Evolutionary conservation across 2,113 vertebrate genomes (phyloP).

Genomic region (Neolamprologus devosi): DNA sequence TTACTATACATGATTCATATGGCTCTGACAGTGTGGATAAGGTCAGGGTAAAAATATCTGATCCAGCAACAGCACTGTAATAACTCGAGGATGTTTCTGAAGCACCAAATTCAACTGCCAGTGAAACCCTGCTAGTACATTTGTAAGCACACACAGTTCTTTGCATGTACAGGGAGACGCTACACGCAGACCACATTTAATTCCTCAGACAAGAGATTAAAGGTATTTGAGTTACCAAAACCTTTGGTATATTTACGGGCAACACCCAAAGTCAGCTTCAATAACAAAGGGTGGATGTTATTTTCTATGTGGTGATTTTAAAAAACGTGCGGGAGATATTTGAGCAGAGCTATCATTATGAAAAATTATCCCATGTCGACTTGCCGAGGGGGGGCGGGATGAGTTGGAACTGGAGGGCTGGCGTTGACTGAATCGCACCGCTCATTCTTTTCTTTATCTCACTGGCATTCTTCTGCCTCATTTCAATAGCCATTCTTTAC

Average conservation of each 20-base stretch:
- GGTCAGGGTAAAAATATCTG: not conserved
- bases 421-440: slow-evolving; percentile 27
- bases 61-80: not conserved
- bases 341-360: slow-evolving; percentile 45
- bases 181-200: not conserved
- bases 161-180: not conserved
- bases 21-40: not conserved
- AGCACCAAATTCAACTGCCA: not conserved
- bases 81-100: not conserved
- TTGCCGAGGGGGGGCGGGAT: slow-evolving; percentile 35
- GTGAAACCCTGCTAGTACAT: not conserved
- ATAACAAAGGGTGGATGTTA: not conserved
- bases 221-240: slow-evolving; percentile 20
- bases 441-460: slow-evolving; percentile 63
- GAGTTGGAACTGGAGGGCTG: slow-evolving; percentile 48
- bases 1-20: not conserved
- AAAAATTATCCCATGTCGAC: slow-evolving; percentile 16
- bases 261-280: slow-evolving; percentile 8
- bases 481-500: slow-evolving; percentile 67
- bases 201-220: slow-evolving; percentile 43
- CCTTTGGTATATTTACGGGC: not conserved
- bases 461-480: slow-evolving; percentile 54
- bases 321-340: slow-evolving; percentile 38
- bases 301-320: slow-evolving; percentile 14
- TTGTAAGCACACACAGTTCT: not conserved